phyloP scores from a whole-genome alignment of 1,140 invertebrate species.

The Condylostylus longicornis region DNA sequence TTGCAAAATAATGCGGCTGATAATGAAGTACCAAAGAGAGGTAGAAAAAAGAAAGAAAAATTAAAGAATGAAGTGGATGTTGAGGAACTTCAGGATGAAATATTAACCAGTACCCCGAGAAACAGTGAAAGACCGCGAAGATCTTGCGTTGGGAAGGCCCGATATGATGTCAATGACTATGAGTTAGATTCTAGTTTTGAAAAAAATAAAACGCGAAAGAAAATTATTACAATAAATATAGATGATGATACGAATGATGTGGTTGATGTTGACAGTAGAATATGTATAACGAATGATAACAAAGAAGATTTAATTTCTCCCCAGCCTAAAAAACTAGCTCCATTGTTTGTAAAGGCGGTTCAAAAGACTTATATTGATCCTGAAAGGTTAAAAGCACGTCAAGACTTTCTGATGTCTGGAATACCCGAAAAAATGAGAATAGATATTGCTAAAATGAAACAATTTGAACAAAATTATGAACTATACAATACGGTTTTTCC shows the following conservation, averaged over 20 bases:
- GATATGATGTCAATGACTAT: conserved; percentile 20
- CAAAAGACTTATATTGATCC: conserved; percentile 38
- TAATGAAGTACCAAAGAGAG: too few species aligned
- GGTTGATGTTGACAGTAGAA: conserved; percentile 19
- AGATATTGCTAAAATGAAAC: conserved; percentile 32
- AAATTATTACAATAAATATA: conserved; percentile 1
- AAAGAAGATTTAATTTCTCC: neutral
- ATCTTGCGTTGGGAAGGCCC: conserved; percentile 21
- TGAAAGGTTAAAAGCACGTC: conserved; percentile 37
- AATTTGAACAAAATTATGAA: conserved; percentile 24
- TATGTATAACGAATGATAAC: conserved; percentile 8
- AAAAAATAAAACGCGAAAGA: conserved; percentile 2
- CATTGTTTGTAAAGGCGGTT: conserved; percentile 38
- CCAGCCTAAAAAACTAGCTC: conserved; percentile 38
- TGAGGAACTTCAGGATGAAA: neutral
- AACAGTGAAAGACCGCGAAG: conserved; percentile 19
- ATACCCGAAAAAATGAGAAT: conserved; percentile 40
- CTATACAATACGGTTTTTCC: conserved; percentile 34
- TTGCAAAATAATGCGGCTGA: too few species aligned
- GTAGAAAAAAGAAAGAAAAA: too few species aligned
- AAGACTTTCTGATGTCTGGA: conserved; percentile 42
- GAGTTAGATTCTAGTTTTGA: neutral
- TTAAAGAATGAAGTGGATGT: too few species aligned
- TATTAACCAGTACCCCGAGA: neutral
- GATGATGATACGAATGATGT: conserved; percentile 18